A percentile compares a stretch with the other conserved stretches of the same genome.
Conservation (phyloP, 2,797 vertebrate species). For the Acanthornis magna region DNA sequence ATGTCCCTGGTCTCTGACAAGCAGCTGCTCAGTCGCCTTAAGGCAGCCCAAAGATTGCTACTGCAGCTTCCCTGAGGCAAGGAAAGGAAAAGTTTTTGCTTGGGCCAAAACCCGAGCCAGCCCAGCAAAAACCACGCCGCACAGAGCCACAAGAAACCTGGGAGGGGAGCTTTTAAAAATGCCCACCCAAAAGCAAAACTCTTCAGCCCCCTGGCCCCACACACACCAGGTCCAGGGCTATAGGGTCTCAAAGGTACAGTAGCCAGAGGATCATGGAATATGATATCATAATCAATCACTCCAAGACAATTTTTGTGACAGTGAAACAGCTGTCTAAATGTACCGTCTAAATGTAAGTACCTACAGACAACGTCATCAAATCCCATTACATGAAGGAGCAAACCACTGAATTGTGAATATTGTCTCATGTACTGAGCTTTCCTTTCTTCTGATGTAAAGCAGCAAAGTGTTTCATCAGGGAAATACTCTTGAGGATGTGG, state of each 20-base stretch:
- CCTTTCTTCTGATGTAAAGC: background rate
- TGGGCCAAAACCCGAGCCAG: background rate
- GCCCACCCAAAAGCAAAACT: background rate
- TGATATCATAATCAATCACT: background rate
- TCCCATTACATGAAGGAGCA: background rate
- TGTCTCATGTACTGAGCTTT: background rate
- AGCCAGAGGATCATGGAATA: background rate
- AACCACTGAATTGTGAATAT: background rate
- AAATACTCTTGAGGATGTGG: background rate
- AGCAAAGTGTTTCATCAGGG: background rate
- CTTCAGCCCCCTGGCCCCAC: background rate
- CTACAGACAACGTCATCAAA: background rate
- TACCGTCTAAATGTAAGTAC: background rate
- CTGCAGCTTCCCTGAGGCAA: background rate
- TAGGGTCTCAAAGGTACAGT: background rate
- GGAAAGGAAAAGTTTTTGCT: background rate
- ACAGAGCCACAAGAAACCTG: background rate
- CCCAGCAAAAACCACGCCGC: accelerated
- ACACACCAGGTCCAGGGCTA: background rate
- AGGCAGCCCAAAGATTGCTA: background rate
- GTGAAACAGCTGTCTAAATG: background rate
- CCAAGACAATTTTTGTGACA: background rate
- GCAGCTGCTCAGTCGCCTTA: background rate
- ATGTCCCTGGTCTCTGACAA: background rate
- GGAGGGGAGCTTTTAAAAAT: background rate